Evolutionary conservation across 2,888 invertebrate species (phyloP).

Genomic region (Lepetodrilus schrolli): DNA sequence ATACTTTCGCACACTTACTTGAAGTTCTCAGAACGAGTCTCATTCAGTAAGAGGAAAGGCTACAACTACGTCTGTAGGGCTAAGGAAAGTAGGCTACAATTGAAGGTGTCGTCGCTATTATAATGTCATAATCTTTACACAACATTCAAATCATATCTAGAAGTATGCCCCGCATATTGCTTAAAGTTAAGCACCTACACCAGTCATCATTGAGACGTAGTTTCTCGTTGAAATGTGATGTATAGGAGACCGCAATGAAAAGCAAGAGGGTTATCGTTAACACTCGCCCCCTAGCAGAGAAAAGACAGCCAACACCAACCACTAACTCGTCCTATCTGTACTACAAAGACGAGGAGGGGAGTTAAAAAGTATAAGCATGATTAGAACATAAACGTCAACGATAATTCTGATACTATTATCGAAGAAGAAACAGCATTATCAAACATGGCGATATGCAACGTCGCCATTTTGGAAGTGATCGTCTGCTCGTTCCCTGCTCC

Average conservation of each 20-base stretch:
- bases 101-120: too few relatives aligned
- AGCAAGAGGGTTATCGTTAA: background rate
- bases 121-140: too few relatives aligned
- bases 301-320: background rate
- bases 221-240: slow-evolving; percentile 8
- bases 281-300: background rate
- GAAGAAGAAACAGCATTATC: slow-evolving; percentile 17
- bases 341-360: background rate
- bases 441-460: slow-evolving; percentile 10
- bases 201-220: too few relatives aligned
- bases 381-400: slow-evolving; percentile 19
- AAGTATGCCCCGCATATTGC: too few relatives aligned
- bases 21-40: too few relatives aligned
- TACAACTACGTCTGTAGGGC: too few relatives aligned
- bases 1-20: too few relatives aligned
- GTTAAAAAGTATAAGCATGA: background rate
- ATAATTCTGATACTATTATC: slow-evolving; percentile 20
- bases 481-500: background rate
- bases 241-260: background rate
- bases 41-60: too few relatives aligned
- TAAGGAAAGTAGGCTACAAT: too few relatives aligned
- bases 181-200: too few relatives aligned
- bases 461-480: slow-evolving; percentile 18
- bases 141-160: too few relatives aligned
- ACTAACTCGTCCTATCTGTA: background rate